These are phyloP conservation scores for Aphaenogaster rudis DNA, from an alignment of 1,140 invertebrate species.

Conservation along the genomic window DNA sequence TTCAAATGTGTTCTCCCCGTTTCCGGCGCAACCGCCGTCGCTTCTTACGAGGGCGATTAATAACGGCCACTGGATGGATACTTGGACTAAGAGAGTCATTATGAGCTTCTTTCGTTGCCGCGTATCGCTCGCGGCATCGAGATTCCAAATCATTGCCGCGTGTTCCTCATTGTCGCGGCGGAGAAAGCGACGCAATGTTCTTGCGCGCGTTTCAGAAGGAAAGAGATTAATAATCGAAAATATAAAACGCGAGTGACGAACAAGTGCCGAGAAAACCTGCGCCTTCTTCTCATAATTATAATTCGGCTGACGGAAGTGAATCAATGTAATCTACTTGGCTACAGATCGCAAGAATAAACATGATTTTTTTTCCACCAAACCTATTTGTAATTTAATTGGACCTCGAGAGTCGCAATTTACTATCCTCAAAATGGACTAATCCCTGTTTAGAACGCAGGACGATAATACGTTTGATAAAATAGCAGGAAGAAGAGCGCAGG, in stretches of 20 bases:
- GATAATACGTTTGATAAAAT: neutral
- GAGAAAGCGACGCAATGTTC: conserved; percentile 6
- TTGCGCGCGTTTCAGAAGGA: neutral
- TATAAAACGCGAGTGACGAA: neutral
- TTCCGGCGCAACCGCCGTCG: conserved; percentile 14
- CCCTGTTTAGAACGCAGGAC: neutral
- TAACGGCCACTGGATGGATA: conserved; percentile 45
- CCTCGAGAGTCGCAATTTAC: neutral
- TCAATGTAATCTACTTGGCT: neutral
- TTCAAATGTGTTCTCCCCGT: conserved; percentile 43
- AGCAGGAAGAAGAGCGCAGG: neutral
- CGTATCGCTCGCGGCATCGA: conserved; percentile 42
- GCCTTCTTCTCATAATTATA: neutral
- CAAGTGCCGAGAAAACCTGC: neutral
- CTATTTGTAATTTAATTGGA: neutral
- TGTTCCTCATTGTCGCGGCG: conserved; percentile 16
- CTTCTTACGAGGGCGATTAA: conserved; percentile 56
- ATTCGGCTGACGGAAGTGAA: neutral
- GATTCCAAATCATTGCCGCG: conserved; percentile 17
- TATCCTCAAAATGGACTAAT: neutral
- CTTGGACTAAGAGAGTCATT: conserved; percentile 53
- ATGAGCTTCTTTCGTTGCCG: conserved; percentile 42
- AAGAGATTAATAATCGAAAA: neutral
- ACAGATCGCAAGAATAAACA: neutral
- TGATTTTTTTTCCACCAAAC: neutral